Base-by-base conservation (phyloP, 2,888 invertebrate species). In the Miltochrista miniata region DNA sequence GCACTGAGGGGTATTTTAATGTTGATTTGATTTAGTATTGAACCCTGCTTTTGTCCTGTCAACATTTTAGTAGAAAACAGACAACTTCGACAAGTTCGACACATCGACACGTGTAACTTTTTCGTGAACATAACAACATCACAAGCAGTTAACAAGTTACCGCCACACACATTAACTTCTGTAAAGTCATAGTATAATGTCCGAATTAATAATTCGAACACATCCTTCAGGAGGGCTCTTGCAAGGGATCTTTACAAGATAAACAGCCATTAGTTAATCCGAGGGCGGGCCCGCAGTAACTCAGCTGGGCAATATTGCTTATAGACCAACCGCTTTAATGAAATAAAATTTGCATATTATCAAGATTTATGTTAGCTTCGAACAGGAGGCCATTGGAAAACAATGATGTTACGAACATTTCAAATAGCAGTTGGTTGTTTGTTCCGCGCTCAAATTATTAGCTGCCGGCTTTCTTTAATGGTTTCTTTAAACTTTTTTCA, bases 231-330 rank as follows among this genome's bases (percentile, higher is more conserved):
- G 33, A 46, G 68, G 74, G 72, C 74, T 70, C 76, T 77, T 70
- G 72, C 69, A 70, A 55, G 54, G 81, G 81, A 83, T 83, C 85
- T 83, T 81, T 85, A 82, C 82, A 89, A 90, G 90, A 91, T 90
- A 90, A 90, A 91, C 86, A 87, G 87, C 88, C 84, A 90, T 91
- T 90, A 90, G 89, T 81, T 90, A 91, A 91, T 89, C 90, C 83
- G 70, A 76, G 85, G 85, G 87, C 82, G 82, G 85, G 60, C 78
- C 75, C 74, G 81, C 84, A 76, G 82, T 90, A 86, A 85, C 78
- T 90, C 87, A 90, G 76, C 74, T 75, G 61, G 67, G 77, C 84
- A 80, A 88, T 89, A 89, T 87, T 85, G 87, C 87, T 80, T 81
- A 83, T 83, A 83, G 89, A 77, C 83, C 80, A 78, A 87, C 88